Conservation (phyloP, 2,888 invertebrate species). For the Aspidapion aeneum region DNA sequence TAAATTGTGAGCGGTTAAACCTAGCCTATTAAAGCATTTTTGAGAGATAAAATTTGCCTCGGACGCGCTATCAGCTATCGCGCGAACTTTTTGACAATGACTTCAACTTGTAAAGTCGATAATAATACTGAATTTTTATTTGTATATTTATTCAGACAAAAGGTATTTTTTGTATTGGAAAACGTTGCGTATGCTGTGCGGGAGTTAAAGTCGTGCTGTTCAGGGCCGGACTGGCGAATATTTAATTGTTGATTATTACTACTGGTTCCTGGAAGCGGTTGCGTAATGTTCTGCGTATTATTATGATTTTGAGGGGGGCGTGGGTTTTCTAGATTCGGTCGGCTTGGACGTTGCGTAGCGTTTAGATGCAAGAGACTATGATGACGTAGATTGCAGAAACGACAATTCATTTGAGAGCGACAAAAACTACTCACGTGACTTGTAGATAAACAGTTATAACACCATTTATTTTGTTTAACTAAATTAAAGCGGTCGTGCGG, state of each 20-base stretch:
- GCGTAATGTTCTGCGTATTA: no score
- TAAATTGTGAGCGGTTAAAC: not conserved
- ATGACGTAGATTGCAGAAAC: no score
- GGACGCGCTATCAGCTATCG: not conserved
- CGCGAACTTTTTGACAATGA: not conserved
- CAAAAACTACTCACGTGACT: no score
- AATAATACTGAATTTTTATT: not conserved
- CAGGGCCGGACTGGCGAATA: not conserved
- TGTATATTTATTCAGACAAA: not conserved
- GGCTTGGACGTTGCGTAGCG: no score
- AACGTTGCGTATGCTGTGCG: not conserved
- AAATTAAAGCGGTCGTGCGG: not conserved
- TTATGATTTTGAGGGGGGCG: no score
- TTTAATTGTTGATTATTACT: no score
- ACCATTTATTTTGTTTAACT: not conserved
- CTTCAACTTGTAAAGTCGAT: not conserved
- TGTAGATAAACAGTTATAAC: not conserved
- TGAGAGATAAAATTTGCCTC: not conserved
- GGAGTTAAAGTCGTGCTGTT: not conserved
- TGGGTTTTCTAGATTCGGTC: no score
- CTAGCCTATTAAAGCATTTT: not conserved
- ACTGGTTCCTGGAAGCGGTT: no score
- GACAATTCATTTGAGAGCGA: no score
- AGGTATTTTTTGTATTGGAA: not conserved
- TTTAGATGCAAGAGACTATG: no score